These are phyloP conservation scores for Drosophila simulans DNA, from an alignment of 1,140 invertebrate species.

Conservation along the genomic window DNA sequence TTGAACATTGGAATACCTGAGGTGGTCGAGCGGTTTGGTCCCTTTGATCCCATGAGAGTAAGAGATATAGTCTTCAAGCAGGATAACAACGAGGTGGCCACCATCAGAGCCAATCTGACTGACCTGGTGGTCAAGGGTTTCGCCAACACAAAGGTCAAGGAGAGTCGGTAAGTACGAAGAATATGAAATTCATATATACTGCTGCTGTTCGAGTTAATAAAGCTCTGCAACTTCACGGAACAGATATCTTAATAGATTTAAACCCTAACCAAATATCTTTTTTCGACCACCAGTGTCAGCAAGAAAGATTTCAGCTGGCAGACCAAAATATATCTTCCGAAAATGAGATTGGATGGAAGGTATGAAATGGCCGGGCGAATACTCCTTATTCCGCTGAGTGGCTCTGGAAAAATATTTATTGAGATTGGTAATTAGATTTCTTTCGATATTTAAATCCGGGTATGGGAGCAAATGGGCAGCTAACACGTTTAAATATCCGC, in stretches of 20 bases:
- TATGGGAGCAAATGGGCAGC: background rate
- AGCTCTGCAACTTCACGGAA: too few relatives aligned
- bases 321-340: constrained; percentile 87
- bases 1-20: constrained; percentile 85
- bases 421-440: constrained; percentile 86
- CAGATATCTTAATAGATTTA: too few relatives aligned
- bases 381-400: constrained; percentile 89
- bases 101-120: constrained; percentile 88
- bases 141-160: constrained; percentile 86
- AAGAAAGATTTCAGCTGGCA: constrained; percentile 88
- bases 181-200: background rate
- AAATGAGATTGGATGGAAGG: constrained; percentile 88
- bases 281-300: constrained; percentile 85
- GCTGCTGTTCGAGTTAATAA: too few relatives aligned
- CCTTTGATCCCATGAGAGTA: constrained; percentile 71
- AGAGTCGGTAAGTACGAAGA: constrained; percentile 85
- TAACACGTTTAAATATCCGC: constrained; percentile 2
- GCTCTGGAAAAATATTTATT: constrained; percentile 88
- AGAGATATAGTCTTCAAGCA: constrained; percentile 71
- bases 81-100: constrained; percentile 87
- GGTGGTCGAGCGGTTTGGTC: constrained; percentile 52
- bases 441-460: background rate
- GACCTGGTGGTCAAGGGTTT: constrained; percentile 87
- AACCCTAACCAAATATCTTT: too few relatives aligned
- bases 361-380: constrained; percentile 89